Evolutionary conservation across 2,888 invertebrate genomes (phyloP).

Genomic region (Drosophila testacea): DNA sequence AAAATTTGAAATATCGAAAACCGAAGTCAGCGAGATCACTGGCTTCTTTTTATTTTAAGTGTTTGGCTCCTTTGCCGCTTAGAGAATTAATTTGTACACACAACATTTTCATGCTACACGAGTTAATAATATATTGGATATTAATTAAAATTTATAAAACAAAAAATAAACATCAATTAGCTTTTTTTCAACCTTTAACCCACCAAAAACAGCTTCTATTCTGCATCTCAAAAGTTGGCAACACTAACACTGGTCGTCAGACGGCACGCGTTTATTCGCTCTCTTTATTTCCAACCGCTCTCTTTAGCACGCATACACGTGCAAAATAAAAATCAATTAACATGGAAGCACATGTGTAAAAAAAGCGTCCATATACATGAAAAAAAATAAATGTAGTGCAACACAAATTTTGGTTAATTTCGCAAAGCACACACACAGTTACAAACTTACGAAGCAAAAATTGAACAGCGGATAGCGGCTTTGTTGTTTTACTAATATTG

Average conservation of each 20-base stretch:
- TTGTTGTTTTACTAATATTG: constrained; percentile 23
- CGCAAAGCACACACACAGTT: constrained; percentile 22
- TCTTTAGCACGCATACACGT: constrained; percentile 59
- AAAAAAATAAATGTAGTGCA: constrained; percentile 10
- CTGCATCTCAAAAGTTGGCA: no score
- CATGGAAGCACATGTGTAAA: constrained; percentile 66
- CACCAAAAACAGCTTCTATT: no score
- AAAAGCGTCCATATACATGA: constrained; percentile 26
- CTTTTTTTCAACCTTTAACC: no score
- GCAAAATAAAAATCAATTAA: constrained; percentile 72
- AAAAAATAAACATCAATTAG: no score
- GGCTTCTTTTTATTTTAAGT: no score
- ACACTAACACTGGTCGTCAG: constrained; percentile 42
- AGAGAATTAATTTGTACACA: no score
- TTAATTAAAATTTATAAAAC: no score
- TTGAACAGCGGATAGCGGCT: constrained; percentile 35
- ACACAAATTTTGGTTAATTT: constrained; percentile 26
- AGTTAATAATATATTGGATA: no score
- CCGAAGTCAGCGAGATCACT: no score
- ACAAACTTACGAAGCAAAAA: constrained; percentile 29
- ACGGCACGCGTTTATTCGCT: constrained; percentile 41
- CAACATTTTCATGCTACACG: no score
- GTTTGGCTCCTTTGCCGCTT: no score
- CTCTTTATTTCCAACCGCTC: constrained; percentile 36
- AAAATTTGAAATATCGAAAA: no score